Conservation (phyloP, 2,113 vertebrate genomes). For the Chitala chitala region DNA sequence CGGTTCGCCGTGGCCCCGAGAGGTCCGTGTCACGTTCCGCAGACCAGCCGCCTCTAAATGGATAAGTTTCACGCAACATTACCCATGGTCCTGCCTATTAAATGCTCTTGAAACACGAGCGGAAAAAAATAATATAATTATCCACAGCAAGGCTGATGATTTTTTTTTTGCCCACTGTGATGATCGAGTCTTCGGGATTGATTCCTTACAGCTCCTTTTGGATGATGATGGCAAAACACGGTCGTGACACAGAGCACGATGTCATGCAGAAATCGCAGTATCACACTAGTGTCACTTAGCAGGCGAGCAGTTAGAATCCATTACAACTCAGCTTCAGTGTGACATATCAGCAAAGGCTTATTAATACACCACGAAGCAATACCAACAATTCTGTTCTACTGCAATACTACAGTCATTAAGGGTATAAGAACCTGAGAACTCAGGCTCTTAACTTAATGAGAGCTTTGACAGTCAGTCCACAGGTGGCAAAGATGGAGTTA, state of each 20-base stretch:
- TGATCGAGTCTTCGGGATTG: not conserved
- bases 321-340: too few relatives aligned
- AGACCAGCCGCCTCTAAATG: conserved; percentile 29
- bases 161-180: conserved; percentile 20
- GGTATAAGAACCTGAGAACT: too few relatives aligned
- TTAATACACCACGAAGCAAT: too few relatives aligned
- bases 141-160: conserved; percentile 25
- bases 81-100: conserved; percentile 36
- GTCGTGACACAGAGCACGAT: not conserved
- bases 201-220: not conserved
- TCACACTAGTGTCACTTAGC: not conserved
- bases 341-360: too few relatives aligned
- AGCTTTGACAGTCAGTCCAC: too few relatives aligned
- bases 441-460: too few relatives aligned
- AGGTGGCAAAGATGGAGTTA: too few relatives aligned
- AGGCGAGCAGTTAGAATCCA: not conserved
- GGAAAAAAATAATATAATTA: conserved; percentile 30
- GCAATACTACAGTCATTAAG: too few relatives aligned
- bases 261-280: not conserved
- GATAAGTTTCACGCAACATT: conserved; percentile 39
- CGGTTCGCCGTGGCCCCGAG: too few relatives aligned
- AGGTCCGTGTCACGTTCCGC: not conserved
- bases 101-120: conserved; percentile 39
- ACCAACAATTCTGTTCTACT: too few relatives aligned
- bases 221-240: not conserved